These are phyloP conservation scores for Borostomias antarcticus DNA, from an alignment of 2,797 vertebrate genomes.

Conservation along the genomic window DNA sequence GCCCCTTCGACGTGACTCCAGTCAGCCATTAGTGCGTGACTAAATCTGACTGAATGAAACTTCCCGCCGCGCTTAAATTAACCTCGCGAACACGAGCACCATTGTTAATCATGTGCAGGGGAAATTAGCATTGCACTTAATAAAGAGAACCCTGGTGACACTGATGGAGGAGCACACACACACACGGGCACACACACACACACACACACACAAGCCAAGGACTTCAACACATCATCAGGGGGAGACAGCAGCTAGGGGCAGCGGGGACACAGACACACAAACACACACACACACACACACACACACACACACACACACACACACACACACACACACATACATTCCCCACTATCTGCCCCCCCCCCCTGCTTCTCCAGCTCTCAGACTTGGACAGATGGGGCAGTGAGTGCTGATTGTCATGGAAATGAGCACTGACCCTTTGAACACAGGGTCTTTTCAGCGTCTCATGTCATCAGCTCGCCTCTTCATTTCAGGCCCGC, in stretches of 20 bases:
- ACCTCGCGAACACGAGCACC: constrained; percentile 31
- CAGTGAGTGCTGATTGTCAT: constrained; percentile 58
- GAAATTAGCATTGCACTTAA: constrained; percentile 28
- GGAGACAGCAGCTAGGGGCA: neutral
- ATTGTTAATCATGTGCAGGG: constrained; percentile 31
- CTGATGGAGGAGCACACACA: constrained; percentile 19
- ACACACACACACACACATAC: constrained; percentile 23
- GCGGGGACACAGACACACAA: neutral
- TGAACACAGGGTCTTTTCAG: constrained; percentile 31
- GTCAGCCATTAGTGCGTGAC: constrained; percentile 24
- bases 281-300: constrained; percentile 19
- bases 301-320: constrained; percentile 25
- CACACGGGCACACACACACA: neutral
- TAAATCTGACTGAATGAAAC: constrained; percentile 39
- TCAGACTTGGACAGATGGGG: constrained; percentile 60
- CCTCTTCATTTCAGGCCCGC: neutral
- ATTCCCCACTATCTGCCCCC: constrained; percentile 16
- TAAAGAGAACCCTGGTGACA: constrained; percentile 9
- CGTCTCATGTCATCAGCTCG: constrained; percentile 3
- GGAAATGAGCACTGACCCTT: constrained; percentile 68
- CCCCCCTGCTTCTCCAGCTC: neutral
- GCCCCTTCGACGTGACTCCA: too few species aligned
- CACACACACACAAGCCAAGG: neutral
- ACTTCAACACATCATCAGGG: neutral
- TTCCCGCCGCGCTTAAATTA: constrained; percentile 34